Base-by-base conservation (phyloP, 2,113 vertebrate genomes). In the Sus scrofa region DNA sequence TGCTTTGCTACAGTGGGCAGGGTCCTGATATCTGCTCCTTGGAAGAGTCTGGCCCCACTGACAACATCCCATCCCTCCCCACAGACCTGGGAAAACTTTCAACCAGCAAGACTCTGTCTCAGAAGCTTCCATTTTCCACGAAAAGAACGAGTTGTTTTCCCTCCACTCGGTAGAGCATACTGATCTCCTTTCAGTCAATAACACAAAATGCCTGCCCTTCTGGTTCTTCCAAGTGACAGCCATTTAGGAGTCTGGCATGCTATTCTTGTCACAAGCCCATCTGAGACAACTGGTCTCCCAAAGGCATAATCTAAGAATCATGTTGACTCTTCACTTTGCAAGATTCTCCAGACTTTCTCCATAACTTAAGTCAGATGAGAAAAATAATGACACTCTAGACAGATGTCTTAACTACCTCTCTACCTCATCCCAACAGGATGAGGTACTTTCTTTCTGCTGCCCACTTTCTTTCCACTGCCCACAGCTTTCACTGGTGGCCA, bases 1-100 rank as follows among this genome's bases (percentile, higher is more conserved):
- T 20, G 19, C 1, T 10, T 32, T n/a, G 13, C 13, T 6, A 6
- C 0, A 0, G 22, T 2, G 13, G 3, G 1, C 6, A 19, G 6
- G 50, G 12, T 14, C 2, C 32, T 1, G 11, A 6, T 0, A 22
- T 2, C 67, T 10, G 14, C 62, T 54, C 22, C 84, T 11, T 2
- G 4, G 20, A 15, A 30, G 15, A 0, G 24, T 12, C 30, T 2
- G 37, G 20, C 18, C 16, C 30, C 1, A 15, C 56, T 9, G 2
- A 22, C 12, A 1, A 71, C 3, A 27, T 50, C 3, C 32, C 14
- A 6, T 7, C 12, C 67, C 30, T 87, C 16, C 54, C 19, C 2
- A 1, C 4, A 11, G 60, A 58, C 19, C 77, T 9, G 1, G 34
- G 22, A 11, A 73, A 26, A 14, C 7, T 56, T 16, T 20, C 71